Evolutionary conservation across 2,888 invertebrate genomes (phyloP).

Genomic region (Aleiodes testaceus): DNA sequence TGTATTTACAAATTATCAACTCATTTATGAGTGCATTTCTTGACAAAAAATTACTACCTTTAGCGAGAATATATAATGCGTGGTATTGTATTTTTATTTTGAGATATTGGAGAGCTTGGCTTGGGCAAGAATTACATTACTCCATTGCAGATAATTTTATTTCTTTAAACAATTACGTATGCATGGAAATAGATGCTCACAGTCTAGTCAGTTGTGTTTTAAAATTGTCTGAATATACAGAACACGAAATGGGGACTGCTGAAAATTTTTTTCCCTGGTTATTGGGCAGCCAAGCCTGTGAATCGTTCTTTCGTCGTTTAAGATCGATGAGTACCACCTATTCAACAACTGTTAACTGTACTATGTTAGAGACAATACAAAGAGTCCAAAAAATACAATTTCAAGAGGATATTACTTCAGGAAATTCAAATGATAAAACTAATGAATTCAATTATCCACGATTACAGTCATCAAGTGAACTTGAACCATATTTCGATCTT

Average conservation of each 20-base stretch:
- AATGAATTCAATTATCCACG: neutral
- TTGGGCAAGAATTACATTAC: slow-evolving; percentile 44
- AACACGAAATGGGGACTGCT: no score
- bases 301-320: slow-evolving; percentile 20
- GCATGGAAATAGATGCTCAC: slow-evolving; percentile 44
- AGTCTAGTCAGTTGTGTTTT: slow-evolving; percentile 27
- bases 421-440: neutral
- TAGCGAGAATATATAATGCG: slow-evolving; percentile 47
- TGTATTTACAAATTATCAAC: slow-evolving; percentile 53
- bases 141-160: slow-evolving; percentile 53
- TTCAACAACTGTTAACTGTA: slow-evolving; percentile 11
- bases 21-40: slow-evolving; percentile 48
- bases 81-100: slow-evolving; percentile 54
- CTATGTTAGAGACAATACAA: neutral
- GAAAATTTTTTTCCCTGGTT: slow-evolving; percentile 35
- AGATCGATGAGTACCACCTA: neutral
- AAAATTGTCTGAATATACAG: no score
- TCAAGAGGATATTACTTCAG: slow-evolving; percentile 1
- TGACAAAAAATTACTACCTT: slow-evolving; percentile 37
- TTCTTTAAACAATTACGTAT: slow-evolving; percentile 46
- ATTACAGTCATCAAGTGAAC: neutral
- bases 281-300: slow-evolving; percentile 37
- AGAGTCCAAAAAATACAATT: neutral
- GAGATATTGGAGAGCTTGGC: slow-evolving; percentile 53
- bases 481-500: neutral